phyloP scores from a whole-genome alignment of 64 coral and sea anemone genomes.

The Anthopleura sola region DNA sequence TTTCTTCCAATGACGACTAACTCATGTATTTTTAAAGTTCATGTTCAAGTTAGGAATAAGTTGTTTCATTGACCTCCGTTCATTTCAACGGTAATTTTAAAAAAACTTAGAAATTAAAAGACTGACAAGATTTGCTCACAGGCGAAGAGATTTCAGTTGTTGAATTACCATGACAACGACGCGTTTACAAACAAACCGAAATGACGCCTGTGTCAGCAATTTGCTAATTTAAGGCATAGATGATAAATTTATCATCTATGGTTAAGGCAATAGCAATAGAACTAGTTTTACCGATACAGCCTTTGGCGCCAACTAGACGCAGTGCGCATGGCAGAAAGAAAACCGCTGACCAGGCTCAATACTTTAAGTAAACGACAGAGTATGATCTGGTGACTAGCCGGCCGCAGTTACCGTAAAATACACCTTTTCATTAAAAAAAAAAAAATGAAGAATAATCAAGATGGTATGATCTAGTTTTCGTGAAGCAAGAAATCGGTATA shows the following conservation, averaged over 20 bases:
- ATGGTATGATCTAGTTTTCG: no score
- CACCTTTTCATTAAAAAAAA: no score
- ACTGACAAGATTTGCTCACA: not conserved
- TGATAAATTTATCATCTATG: no score
- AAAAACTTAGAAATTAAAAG: not conserved
- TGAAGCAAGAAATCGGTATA: no score
- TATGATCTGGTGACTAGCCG: conserved; percentile 31
- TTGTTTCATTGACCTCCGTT: not conserved
- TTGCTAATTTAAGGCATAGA: no score
- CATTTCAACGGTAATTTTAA: not conserved
- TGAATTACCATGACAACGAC: not conserved
- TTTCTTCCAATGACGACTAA: not conserved
- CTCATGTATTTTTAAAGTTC: not conserved
- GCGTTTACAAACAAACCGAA: no score
- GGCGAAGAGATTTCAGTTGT: not conserved
- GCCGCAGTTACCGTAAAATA: not conserved
- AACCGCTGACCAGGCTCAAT: conserved; percentile 13
- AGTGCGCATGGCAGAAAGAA: conserved; percentile 30
- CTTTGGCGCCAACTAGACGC: not conserved
- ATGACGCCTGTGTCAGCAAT: no score
- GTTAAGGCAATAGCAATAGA: conserved; percentile 14
- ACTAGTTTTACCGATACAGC: conserved; percentile 14
- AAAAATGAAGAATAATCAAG: no score
- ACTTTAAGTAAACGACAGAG: conserved; percentile 25
- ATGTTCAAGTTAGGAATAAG: not conserved